Conservation (phyloP, 1,140 invertebrate genomes). For the Leptinotarsa texana region DNA sequence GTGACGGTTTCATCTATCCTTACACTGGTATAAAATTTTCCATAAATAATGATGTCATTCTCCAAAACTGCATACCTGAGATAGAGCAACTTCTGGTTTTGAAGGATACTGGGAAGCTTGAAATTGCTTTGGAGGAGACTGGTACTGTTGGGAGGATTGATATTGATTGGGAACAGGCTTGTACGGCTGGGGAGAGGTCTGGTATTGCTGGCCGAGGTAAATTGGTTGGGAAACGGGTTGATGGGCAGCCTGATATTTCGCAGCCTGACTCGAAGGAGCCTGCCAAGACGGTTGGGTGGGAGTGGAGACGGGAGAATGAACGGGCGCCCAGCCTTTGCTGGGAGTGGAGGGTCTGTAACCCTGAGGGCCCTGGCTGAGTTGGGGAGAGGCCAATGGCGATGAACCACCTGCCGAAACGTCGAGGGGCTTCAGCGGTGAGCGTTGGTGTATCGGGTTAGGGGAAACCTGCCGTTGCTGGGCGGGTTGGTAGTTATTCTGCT, state of each 20-base stretch:
- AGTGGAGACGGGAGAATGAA: constrained; percentile 44
- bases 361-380: constrained; percentile 43
- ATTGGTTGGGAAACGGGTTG: constrained; percentile 38
- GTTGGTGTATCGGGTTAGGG: constrained; percentile 47
- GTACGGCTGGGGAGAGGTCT: constrained; percentile 48
- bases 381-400: constrained; percentile 44
- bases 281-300: constrained; percentile 33
- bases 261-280: constrained; percentile 25
- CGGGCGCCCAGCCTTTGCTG: constrained; percentile 53
- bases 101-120: constrained; percentile 51
- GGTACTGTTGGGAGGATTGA: constrained; percentile 32
- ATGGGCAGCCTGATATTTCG: constrained; percentile 36
- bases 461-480: constrained; percentile 28
- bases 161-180: constrained; percentile 34
- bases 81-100: constrained; percentile 55
- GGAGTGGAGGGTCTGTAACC: constrained; percentile 39
- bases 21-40: background rate
- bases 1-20: background rate
- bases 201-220: constrained; percentile 48
- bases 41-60: constrained; percentile 1
- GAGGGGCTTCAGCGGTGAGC: constrained; percentile 42
- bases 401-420: constrained; percentile 36
- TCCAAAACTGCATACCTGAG: constrained; percentile 51
- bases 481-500: constrained; percentile 39
- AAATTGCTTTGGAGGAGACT: constrained; percentile 46